Evolutionary conservation across 2,113 vertebrate species (phyloP), one percentile per base, ranked within the genome.

Genomic region (Mobula hypostoma): DNA sequence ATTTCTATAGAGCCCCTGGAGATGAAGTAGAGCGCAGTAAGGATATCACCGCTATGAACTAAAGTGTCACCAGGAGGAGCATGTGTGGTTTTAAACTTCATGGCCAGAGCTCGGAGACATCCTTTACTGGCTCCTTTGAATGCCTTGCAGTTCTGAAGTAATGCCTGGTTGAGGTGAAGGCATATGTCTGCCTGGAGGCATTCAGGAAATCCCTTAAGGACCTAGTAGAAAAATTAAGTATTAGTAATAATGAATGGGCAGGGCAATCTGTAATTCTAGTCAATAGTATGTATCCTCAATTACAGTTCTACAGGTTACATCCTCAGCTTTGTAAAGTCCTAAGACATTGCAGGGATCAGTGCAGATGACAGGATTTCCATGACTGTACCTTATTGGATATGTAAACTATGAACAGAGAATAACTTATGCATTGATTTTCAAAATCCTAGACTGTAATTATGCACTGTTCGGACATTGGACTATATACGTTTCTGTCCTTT

Each of bases 101-200:
- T 99, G 95, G 99, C 99, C 96, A 99, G 96, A 94, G 99, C 99
- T 95, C 99, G 97, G 95, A 99, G 97, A 95, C 99, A 99, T 95
- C 99, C 99, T 97, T 99, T 98, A 95, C 98, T 99, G 94, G 99
- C 98, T 6, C 98, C 99, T 27, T 95, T 95, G 96, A 99, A 99
- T 14, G 98, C 99, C 96, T 99, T 99, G 96, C 98, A 99, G 96
- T 97, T 97, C 95, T 99, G 96, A 94, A 99, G 97, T 94, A 99
- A 97, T 94, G 96, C 98, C 94, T 96, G 97, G 95, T 99, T 99
- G 95, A 99, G 98, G 94, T 99, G 99, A 88, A 99, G 98, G 95
- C 99, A 99, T 95, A 99, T 99, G 95, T 99, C 99, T 94, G 99
- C 99, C 97, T 99, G 99, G 95, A 99, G 97, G 96, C 99, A 99